Base-by-base conservation (phyloP, 2,113 vertebrate genomes). In the Azemiops feae region DNA sequence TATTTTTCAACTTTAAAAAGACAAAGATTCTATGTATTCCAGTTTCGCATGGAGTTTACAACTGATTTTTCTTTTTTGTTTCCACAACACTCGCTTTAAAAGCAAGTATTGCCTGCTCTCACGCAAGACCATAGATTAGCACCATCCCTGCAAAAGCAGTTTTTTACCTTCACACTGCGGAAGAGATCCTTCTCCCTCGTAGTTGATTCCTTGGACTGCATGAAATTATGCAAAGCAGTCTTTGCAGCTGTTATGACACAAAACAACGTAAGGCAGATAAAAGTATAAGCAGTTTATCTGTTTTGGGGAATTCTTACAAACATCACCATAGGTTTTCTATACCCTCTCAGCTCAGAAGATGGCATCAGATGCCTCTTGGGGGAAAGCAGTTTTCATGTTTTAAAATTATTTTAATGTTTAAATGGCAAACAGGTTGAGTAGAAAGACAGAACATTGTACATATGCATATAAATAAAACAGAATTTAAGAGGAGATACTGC, bases 141-240 rank as follows among this genome's bases (percentile, higher is more conserved):
- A 12, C 47, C 39, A 4, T 14, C 9, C 16, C 20, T 45, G 23
- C 18, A 58, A 43, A 53, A 45, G 18, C 52, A 27, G 4, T 0
- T 0, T 0, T 6, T 94, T 97, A 99, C 99, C 98, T 99, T 99
- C 0, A 99, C 98, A 0, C 99, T 99, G 94, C 99, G 99, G 95
- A 99, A 98, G 91, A 99, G 97, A 60, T 99, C 99, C 94, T 99
- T 99, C 57, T 99, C 99, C 96, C 99, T 97, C 0, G 96, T 85
- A 2, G 97, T 98, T 4, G 98, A 94, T 90, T 99, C 99, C 97
- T 97, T 99, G 94, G 98, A 98, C 96, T 99, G 98, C 98, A 98
- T 98, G n/a, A 99, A 99, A 94, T 98, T 99, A 69, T 99, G 96
- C 95, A 99, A 94, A 74, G 99, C 99, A 0, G 99, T 99, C 93